Evolutionary conservation across 1,140 invertebrate genomes (phyloP).

Genomic region (fruit fly (Drosophila melanogaster)): DNA sequence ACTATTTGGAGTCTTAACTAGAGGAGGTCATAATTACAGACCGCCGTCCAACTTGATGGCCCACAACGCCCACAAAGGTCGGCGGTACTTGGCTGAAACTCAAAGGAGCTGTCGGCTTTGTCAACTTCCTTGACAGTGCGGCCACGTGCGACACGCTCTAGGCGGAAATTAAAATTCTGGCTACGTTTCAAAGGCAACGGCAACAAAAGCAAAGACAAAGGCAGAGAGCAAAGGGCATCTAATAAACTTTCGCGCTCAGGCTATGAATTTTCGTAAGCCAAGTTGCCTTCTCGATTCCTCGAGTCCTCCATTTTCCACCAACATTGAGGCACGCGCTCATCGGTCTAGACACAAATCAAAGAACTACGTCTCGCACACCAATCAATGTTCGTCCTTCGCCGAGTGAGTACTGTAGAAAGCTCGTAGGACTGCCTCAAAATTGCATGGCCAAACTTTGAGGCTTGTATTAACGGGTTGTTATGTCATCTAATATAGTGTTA

Average conservation of each 20-base stretch:
- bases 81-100: constrained; percentile 33
- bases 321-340: constrained; percentile 32
- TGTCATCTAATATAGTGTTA: too few relatives aligned
- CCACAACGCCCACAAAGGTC: constrained; percentile 31
- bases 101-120: constrained; percentile 43
- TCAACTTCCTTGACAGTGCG: constrained; percentile 55
- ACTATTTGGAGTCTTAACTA: constrained; percentile 49
- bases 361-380: constrained; percentile 52
- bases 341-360: constrained; percentile 75
- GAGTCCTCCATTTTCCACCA: neutral
- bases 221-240: constrained; percentile 43
- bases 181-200: constrained; percentile 39
- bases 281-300: constrained; percentile 20
- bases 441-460: constrained; percentile 2
- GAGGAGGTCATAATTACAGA: constrained; percentile 42
- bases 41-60: constrained; percentile 3
- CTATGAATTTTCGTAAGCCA: constrained; percentile 52
- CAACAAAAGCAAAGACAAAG: constrained; percentile 27
- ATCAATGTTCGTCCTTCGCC: constrained; percentile 38
- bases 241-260: constrained; percentile 46
- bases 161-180: constrained; percentile 77
- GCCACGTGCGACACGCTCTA: constrained; percentile 49
- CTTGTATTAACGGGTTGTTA: too few relatives aligned
- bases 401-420: neutral
- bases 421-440: constrained; percentile 5